A percentile compares a stretch with the other conserved stretches of the same genome.
These are phyloP conservation scores for Pseudeuparius sepicola DNA, from an alignment of 2,888 invertebrate genomes.

Conservation along the genomic window DNA sequence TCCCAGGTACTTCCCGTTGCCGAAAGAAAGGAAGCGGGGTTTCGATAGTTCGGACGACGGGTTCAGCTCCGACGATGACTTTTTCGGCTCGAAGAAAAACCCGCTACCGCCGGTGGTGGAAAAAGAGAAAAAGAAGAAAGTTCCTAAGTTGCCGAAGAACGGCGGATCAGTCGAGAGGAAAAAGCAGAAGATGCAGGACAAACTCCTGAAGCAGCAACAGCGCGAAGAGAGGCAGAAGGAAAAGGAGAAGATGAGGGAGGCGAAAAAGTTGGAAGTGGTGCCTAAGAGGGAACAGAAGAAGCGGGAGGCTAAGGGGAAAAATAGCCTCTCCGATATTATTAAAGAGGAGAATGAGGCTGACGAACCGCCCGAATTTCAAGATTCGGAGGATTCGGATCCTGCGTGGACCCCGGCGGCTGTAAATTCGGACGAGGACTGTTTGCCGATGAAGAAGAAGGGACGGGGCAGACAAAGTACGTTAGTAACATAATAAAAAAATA, in stretches of 20 bases:
- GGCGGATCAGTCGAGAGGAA: constrained; percentile 36
- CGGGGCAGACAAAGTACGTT: constrained; percentile 25
- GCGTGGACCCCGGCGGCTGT: constrained; percentile 61
- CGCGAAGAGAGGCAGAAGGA: constrained; percentile 21
- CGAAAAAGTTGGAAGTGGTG: constrained; percentile 30
- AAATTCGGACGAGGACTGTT: constrained; percentile 31
- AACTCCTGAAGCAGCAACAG: constrained; percentile 4
- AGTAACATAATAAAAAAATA: too few species aligned
- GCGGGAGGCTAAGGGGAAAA: constrained; percentile 58
- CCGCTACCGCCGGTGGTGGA: constrained; percentile 30
- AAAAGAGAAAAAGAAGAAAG: constrained; percentile 29
- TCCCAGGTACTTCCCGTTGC: constrained; percentile 58
- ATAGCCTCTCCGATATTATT: constrained; percentile 44
- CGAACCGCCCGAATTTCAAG: constrained; percentile 45
- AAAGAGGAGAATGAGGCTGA: constrained; percentile 45
- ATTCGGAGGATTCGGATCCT: constrained; percentile 53
- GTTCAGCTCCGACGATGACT: constrained; percentile 49
- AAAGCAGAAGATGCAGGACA: constrained; percentile 24
- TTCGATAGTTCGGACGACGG: constrained; percentile 60
- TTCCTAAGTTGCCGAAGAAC: constrained; percentile 1
- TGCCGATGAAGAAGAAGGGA: constrained; percentile 37
- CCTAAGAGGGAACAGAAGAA: constrained; percentile 53
- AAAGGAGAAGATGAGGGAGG: constrained; percentile 18
- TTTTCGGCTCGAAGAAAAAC: constrained; percentile 30
- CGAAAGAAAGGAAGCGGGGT: constrained; percentile 60